Evolutionary conservation across 2,113 vertebrate species (phyloP), one percentile per base, ranked within the genome.

Genomic region (Odobenus rosmarus): DNA sequence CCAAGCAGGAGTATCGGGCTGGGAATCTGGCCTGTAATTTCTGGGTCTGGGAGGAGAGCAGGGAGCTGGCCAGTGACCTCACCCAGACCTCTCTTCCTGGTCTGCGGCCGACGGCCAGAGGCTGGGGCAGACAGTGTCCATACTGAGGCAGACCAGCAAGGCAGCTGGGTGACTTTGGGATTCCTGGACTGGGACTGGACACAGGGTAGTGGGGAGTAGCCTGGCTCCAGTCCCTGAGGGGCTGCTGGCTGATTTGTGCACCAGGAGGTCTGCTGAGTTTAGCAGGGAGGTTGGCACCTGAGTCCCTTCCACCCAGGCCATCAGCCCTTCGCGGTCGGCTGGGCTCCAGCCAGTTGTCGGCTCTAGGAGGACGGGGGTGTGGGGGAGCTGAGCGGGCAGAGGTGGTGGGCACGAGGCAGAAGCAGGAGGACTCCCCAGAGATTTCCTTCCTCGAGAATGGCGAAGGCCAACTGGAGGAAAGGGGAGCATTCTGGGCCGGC

Each of bases 301-400:
- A 49, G 13, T 51, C 33, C 3, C 0, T 51, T 67, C 46, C 26
- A 13, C 5, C 62, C 2, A 51, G 80, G 72, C 19, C 39, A 12
- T 21, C 12, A n/a, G 0, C 55, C 7, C 12, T 57, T 72, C 33
- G 8, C 1, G 16, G 16, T 33, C 7, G n/a, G 31, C 23, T 39
- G 18, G 49, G 53, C 31, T 53, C 55, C 26, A 69, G n/a, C n/a
- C 57, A 13, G 39, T 72, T 67, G 49, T 26, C n/a, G 49, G 7
- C 26, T 79, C 23, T 31, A 69, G 76, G 42, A 49, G 82, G 23
- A 59, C 24, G 28, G 12, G 55, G 10, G 15, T 46, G 8, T 15
- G 33, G 1, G 39, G 77, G 49, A 46, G 1, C 14, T 7, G 12
- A 18, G 79, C 46, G 28, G 26, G 26, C 31, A 14, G 18, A 93